Evolutionary conservation across 2,113 vertebrate species (phyloP).

Genomic region (Phaethornis superciliosus): DNA sequence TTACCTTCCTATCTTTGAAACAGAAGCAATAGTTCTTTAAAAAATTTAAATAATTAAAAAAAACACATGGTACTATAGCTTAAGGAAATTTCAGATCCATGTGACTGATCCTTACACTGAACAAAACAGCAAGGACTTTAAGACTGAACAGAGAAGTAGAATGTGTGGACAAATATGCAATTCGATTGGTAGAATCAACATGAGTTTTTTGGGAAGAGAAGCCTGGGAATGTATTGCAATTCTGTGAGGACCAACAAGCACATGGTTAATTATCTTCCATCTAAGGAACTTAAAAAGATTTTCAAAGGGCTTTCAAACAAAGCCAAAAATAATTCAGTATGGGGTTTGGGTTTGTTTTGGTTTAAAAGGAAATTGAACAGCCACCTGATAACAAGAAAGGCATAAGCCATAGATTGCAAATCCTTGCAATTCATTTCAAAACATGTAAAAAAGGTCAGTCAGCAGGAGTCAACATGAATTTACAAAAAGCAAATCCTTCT

Average conservation of each 20-base stretch:
- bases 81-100: background rate
- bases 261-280: background rate
- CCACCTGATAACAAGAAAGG: slow-evolving; percentile 29
- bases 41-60: background rate
- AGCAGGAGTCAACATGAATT: slow-evolving; percentile 27
- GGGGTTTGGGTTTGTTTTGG: background rate
- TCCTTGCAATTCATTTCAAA: slow-evolving; percentile 12
- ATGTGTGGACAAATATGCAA: background rate
- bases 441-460: slow-evolving; percentile 5
- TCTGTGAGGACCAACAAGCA: background rate
- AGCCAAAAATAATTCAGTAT: slow-evolving; percentile 7
- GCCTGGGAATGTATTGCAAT: background rate
- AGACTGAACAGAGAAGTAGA: background rate
- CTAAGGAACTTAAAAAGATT: slow-evolving; percentile 17
- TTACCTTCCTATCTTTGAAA: background rate
- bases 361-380: slow-evolving; percentile 33
- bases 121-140: background rate
- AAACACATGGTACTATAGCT: background rate
- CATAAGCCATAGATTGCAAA: background rate
- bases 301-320: slow-evolving; percentile 36
- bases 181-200: background rate
- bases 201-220: background rate
- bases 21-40: background rate
- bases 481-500: slow-evolving; percentile 18
- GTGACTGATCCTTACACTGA: background rate